Percentiles rank a stretch among this genome's conserved stretches.
Conservation (phyloP, 2,113 vertebrate genomes). For the Smithornis capensis region DNA sequence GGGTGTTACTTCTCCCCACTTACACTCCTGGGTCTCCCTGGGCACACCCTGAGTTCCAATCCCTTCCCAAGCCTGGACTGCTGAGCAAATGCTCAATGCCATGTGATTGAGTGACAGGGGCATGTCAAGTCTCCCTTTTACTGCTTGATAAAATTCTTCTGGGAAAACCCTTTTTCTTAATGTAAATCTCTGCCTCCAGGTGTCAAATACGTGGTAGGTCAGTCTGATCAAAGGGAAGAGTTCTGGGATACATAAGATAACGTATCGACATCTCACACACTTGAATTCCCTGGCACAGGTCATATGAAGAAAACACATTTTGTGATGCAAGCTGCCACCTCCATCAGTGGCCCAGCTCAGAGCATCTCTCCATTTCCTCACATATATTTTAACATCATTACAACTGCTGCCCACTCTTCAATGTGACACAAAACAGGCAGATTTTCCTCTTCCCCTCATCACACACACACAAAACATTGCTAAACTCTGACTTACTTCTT, state of each 20-base stretch:
- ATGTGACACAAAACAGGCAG: not conserved
- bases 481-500: not conserved
- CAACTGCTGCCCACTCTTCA: not conserved
- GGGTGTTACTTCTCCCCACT: not conserved
- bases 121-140: not conserved
- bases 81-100: not conserved
- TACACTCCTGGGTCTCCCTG: not conserved
- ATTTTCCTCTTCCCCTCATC: not conserved
- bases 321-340: not conserved
- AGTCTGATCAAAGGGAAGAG: not conserved
- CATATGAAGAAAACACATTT: not conserved
- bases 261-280: rapidly evolving
- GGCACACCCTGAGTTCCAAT: rapidly evolving
- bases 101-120: not conserved
- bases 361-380: not conserved
- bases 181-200: not conserved
- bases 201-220: not conserved
- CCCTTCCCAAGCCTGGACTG: not conserved
- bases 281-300: not conserved
- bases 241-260: not conserved
- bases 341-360: not conserved
- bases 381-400: not conserved
- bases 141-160: not conserved
- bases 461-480: not conserved
- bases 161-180: not conserved